Conservation (phyloP, 2,797 vertebrate species). For the Malacoraja senta region DNA sequence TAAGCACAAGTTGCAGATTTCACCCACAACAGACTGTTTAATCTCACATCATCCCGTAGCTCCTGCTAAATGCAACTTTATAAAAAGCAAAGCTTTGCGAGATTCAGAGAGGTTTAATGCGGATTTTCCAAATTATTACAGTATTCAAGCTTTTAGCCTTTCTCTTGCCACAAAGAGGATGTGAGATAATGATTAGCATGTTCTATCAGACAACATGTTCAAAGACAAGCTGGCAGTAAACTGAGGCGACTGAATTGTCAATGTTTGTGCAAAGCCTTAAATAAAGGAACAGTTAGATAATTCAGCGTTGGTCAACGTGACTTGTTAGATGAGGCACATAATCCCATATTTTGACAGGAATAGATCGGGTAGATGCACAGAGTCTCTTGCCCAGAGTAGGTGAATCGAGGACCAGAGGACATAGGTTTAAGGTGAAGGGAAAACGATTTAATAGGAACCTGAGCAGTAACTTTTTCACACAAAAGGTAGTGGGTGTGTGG, state of each 20-base stretch:
- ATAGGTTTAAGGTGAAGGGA: too few relatives aligned
- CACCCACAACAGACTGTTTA: background rate
- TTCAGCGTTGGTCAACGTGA: background rate
- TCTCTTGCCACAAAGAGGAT: background rate
- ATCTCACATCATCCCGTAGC: constrained; percentile 7
- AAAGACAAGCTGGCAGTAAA: background rate
- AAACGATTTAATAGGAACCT: too few relatives aligned
- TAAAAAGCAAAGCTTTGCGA: background rate
- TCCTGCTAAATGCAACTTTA: background rate
- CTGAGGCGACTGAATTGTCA: background rate
- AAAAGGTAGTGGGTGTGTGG: too few relatives aligned
- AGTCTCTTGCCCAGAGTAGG: too few relatives aligned
- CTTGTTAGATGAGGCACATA: background rate
- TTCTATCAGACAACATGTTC: background rate
- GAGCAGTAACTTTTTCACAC: too few relatives aligned
- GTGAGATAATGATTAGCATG: background rate
- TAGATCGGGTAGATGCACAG: too few relatives aligned
- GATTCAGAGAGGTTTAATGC: background rate
- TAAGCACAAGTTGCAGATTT: constrained; percentile 7
- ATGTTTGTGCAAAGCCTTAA: background rate
- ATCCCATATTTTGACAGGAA: background rate
- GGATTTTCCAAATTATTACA: constrained; percentile 28
- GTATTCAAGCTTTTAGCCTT: background rate
- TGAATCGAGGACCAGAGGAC: too few relatives aligned
- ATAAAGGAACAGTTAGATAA: background rate